These are phyloP conservation scores for Pseudococcus jackbeardsleyi DNA, from an alignment of 2,888 invertebrate species.

Conservation along the genomic window DNA sequence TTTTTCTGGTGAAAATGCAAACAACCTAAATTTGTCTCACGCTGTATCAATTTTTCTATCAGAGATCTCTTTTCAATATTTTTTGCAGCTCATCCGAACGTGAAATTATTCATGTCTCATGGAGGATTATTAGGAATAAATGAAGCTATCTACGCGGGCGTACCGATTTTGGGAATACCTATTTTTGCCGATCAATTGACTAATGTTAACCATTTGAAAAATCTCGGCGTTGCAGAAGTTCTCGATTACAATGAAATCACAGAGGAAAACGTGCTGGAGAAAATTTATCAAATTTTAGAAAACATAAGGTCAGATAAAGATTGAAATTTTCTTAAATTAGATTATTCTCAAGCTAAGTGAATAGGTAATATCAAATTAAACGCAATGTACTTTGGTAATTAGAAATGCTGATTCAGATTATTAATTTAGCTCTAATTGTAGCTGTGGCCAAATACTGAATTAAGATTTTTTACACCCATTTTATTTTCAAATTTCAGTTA, in stretches of 20 bases:
- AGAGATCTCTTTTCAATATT: neutral
- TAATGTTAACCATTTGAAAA: conserved; percentile 32
- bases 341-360: no score
- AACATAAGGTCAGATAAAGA: conserved; percentile 15
- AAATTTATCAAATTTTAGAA: conserved; percentile 39
- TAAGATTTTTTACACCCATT: no score
- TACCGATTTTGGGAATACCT: conserved; percentile 52
- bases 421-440: no score
- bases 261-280: conserved; percentile 1
- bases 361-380: no score
- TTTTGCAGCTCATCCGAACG: conserved; percentile 49
- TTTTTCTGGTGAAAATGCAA: no score
- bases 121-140: conserved; percentile 46
- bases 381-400: no score
- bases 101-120: conserved; percentile 50
- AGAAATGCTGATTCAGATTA: no score
- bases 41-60: neutral
- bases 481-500: conserved; percentile 26
- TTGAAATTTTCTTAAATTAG: no score
- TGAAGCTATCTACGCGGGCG: conserved; percentile 34
- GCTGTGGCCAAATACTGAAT: no score
- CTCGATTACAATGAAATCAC: conserved; percentile 47
- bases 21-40: no score
- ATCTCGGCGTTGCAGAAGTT: conserved; percentile 31
- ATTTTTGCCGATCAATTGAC: conserved; percentile 57